A percentile compares a stretch with the other conserved stretches of the same genome.
Conservation (phyloP, 2,888 invertebrate species). For the Apodemia zela region DNA sequence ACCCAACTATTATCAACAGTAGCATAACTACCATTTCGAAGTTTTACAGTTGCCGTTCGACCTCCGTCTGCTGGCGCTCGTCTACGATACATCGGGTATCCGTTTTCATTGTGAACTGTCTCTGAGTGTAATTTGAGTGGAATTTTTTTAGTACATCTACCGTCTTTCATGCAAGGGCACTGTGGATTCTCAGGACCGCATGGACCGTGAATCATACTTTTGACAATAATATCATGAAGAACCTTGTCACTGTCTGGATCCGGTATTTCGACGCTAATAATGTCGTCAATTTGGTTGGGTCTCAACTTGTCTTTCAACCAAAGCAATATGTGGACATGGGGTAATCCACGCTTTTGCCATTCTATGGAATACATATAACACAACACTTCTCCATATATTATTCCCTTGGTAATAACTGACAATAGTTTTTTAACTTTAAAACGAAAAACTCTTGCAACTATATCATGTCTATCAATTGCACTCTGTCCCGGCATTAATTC, state of each 20-base stretch:
- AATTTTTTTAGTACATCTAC: constrained; percentile 32
- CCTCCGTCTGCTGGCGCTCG: constrained; percentile 18
- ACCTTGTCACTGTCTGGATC: constrained; percentile 24
- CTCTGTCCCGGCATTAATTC: constrained; percentile 28
- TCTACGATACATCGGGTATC: constrained; percentile 15
- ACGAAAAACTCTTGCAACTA: constrained; percentile 37
- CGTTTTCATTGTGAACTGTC: constrained; percentile 11
- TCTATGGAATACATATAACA: constrained; percentile 27
- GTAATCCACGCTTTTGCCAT: constrained; percentile 27
- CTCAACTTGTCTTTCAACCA: constrained; percentile 26
- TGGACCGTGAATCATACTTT: constrained; percentile 32
- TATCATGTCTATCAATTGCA: constrained; percentile 40
- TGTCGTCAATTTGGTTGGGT: constrained; percentile 25
- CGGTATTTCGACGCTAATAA: constrained; percentile 26
- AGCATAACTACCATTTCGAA: not conserved
- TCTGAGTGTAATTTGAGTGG: not conserved
- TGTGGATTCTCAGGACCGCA: constrained; percentile 33
- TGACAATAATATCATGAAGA: constrained; percentile 28
- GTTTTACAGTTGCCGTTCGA: constrained; percentile 7
- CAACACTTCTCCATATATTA: constrained; percentile 32
- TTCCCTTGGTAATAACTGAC: constrained; percentile 32
- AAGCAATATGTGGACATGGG: constrained; percentile 24
- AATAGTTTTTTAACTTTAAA: constrained; percentile 37
- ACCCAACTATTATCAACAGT: constrained; percentile 26
- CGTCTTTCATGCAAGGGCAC: constrained; percentile 36